Conservation (phyloP, 2,113 vertebrate species). For the Ammospiza caudacuta region DNA sequence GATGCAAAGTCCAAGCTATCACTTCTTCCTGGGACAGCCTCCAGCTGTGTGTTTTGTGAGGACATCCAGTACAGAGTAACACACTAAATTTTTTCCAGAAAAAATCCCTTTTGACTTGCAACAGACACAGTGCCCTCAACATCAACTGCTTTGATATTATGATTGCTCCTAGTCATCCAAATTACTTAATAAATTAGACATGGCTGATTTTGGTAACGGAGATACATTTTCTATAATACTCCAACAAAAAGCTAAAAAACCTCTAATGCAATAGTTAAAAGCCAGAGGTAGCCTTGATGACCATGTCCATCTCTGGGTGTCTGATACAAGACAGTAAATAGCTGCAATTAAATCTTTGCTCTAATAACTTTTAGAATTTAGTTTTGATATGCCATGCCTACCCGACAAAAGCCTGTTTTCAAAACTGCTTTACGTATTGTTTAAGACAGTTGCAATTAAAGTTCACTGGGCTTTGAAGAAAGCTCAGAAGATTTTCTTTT, state of each 20-base stretch:
- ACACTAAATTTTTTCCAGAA: neutral
- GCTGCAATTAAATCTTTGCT: neutral
- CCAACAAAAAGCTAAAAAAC: neutral
- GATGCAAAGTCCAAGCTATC: neutral
- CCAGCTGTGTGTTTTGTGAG: neutral
- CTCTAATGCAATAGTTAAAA: neutral
- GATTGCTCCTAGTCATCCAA: neutral
- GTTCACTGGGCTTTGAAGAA: neutral
- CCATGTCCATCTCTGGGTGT: neutral
- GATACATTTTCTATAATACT: neutral
- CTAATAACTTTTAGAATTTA: neutral
- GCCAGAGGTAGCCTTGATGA: neutral
- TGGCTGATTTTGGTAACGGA: neutral
- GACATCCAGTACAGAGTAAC: neutral
- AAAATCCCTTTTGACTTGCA: neutral
- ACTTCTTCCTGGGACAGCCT: neutral
- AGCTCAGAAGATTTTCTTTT: neutral
- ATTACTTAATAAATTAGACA: neutral
- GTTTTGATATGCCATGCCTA: neutral
- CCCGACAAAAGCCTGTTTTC: neutral
- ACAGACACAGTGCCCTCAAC: neutral
- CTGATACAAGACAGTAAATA: neutral
- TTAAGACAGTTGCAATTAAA: neutral
- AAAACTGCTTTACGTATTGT: neutral
- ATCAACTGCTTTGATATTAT: neutral